Conservation (phyloP, 2,888 invertebrate species). For the Sesia bembeciformis region DNA sequence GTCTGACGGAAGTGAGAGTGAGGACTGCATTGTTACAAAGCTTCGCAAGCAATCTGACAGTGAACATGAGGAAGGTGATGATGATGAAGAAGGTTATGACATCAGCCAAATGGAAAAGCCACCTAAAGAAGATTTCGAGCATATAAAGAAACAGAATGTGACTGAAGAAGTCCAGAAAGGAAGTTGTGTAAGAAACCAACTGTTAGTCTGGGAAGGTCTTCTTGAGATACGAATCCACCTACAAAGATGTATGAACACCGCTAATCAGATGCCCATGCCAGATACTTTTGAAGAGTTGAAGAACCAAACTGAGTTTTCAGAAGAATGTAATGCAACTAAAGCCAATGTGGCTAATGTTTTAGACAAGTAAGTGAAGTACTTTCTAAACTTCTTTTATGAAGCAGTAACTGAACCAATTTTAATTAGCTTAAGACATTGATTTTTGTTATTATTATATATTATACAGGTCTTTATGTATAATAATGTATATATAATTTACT, state of each 20-base stretch:
- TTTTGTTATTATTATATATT: too few relatives aligned
- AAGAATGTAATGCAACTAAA: conserved; percentile 65
- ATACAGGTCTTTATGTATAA: too few relatives aligned
- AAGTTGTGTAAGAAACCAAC: conserved; percentile 79
- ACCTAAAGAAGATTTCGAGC: conserved; percentile 70
- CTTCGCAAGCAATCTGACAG: conserved; percentile 17
- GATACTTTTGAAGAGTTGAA: conserved; percentile 64
- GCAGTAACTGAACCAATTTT: too few relatives aligned
- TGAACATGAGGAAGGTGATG: conserved; percentile 24
- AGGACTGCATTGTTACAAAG: conserved; percentile 19
- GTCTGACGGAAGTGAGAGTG: conserved; percentile 22
- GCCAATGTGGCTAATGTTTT: conserved; percentile 74
- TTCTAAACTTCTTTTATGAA: too few relatives aligned
- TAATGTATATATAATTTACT: too few relatives aligned
- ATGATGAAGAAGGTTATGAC: conserved; percentile 50
- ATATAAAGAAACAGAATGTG: conserved; percentile 70
- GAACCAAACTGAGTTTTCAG: conserved; percentile 64
- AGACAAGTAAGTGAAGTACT: conserved; percentile 64
- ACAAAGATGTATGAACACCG: conserved; percentile 84
- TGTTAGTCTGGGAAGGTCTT: conserved; percentile 87
- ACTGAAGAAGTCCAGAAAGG: conserved; percentile 79
- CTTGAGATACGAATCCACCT: conserved; percentile 90
- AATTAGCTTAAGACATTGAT: too few relatives aligned
- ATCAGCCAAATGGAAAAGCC: conserved; percentile 58
- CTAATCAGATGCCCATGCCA: conserved; percentile 86